Conservation (phyloP, 2,113 vertebrate species). For the Calyptommatus sinebrachiatus region DNA sequence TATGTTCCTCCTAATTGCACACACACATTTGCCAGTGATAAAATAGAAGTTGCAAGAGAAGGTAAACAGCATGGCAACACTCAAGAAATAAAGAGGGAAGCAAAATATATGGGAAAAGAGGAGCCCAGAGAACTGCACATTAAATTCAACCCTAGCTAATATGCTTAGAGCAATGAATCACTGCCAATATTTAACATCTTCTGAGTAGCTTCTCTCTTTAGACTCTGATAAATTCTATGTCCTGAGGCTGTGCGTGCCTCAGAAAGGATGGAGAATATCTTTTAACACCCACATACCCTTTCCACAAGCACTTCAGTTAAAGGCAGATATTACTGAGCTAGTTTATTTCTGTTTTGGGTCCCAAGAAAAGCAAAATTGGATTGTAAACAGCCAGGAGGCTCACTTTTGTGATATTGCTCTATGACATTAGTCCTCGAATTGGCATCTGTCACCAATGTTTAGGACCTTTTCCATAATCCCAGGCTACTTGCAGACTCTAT, state of each 20-base stretch:
- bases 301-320: slow-evolving; percentile 1
- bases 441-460: too few species aligned
- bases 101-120: slow-evolving; percentile 4
- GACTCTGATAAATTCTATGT: not conserved
- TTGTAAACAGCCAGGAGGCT: not conserved
- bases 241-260: not conserved
- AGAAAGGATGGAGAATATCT: not conserved
- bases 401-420: not conserved
- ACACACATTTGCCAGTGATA: not conserved
- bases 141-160: slow-evolving; percentile 15
- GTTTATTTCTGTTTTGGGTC: not conserved
- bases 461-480: too few species aligned
- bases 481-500: too few species aligned
- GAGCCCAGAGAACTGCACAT: not conserved
- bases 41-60: slow-evolving; percentile 25
- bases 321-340: slow-evolving; percentile 9
- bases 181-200: slow-evolving; percentile 6
- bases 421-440: not conserved
- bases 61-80: not conserved
- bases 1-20: not conserved
- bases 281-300: not conserved
- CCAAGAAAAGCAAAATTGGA: not conserved
- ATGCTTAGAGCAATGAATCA: slow-evolving; percentile 10
- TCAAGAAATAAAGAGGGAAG: slow-evolving; percentile 14
- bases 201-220: slow-evolving; percentile 18